Percentiles rank a stretch among this genome's conserved stretches.
Conservation (phyloP, 2,797 vertebrate genomes). For the Gastrophryne carolinensis region DNA sequence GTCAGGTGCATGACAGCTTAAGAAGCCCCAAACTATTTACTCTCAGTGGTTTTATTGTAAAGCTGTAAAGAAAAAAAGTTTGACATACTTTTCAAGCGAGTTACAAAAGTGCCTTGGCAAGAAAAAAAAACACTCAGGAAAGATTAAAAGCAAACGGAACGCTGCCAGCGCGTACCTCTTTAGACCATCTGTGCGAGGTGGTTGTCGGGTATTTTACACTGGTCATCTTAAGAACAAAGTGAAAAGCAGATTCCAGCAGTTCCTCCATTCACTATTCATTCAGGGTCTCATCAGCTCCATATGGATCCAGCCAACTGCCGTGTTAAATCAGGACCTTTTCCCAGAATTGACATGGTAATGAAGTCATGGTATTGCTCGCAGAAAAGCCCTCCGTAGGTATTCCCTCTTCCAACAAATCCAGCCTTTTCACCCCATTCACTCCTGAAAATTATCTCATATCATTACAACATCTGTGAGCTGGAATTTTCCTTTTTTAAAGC, state of each 20-base stretch:
- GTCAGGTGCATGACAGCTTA: background rate
- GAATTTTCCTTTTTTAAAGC: slow-evolving; percentile 58
- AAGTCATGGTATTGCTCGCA: slow-evolving; percentile 76
- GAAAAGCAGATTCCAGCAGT: slow-evolving; percentile 90
- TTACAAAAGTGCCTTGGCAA: slow-evolving; percentile 29
- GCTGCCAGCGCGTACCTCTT: slow-evolving; percentile 60
- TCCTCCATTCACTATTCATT: slow-evolving; percentile 95
- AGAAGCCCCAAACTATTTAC: background rate
- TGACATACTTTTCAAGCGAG: background rate
- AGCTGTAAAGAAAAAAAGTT: background rate
- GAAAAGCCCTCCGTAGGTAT: slow-evolving; percentile 75
- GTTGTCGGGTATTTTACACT: slow-evolving; percentile 80
- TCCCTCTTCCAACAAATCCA: slow-evolving; percentile 72
- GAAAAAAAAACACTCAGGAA: slow-evolving; percentile 15
- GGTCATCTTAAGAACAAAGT: slow-evolving; percentile 94
- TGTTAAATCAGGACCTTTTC: slow-evolving; percentile 83
- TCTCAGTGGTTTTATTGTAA: background rate
- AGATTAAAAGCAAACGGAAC: slow-evolving; percentile 59
- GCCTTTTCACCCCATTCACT: slow-evolving; percentile 72
- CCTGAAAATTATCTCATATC: slow-evolving; percentile 79
- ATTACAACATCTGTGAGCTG: slow-evolving; percentile 79
- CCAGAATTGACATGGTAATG: slow-evolving; percentile 95
- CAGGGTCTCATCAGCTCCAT: slow-evolving; percentile 85
- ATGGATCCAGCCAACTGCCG: slow-evolving; percentile 90
- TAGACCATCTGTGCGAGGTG: slow-evolving; percentile 85